Conservation (phyloP, 2,888 invertebrate species). For the Euzetes globulus region DNA sequence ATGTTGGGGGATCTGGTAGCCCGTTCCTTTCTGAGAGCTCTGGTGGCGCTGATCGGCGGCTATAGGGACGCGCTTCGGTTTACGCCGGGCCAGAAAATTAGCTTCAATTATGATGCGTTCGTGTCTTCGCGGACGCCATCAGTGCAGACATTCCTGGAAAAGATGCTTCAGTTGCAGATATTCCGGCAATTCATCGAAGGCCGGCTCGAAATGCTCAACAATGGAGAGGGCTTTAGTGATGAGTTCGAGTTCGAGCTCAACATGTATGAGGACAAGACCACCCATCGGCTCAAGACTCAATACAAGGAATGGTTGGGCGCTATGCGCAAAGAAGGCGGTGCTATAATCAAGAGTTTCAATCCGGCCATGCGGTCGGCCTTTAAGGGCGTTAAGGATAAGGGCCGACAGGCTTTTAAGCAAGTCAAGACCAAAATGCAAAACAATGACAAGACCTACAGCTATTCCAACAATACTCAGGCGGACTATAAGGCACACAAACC, state of each 20-base stretch:
- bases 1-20: slow-evolving; percentile 84
- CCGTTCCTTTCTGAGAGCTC: slow-evolving; percentile 77
- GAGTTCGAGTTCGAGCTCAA: slow-evolving; percentile 87
- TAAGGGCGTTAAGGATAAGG: slow-evolving; percentile 76
- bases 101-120: slow-evolving; percentile 78
- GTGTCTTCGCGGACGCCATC: slow-evolving; percentile 72
- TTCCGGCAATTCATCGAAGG: slow-evolving; percentile 94
- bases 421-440: slow-evolving; percentile 58
- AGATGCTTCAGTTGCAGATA: slow-evolving; percentile 86
- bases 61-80: slow-evolving; percentile 78
- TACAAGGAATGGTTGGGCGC: slow-evolving; percentile 72
- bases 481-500: slow-evolving; percentile 32
- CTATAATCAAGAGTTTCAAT: slow-evolving; percentile 78
- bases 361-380: slow-evolving; percentile 88
- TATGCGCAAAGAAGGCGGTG: slow-evolving; percentile 67
- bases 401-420: slow-evolving; percentile 64
- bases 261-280: slow-evolving; percentile 58
- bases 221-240: slow-evolving; percentile 85
- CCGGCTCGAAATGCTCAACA: slow-evolving; percentile 79
- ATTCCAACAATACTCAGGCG: not conserved
- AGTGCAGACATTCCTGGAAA: slow-evolving; percentile 78
- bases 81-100: slow-evolving; percentile 52
- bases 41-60: slow-evolving; percentile 89
- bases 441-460: slow-evolving; percentile 36
- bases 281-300: slow-evolving; percentile 55